Evolutionary conservation across 2,113 vertebrate genomes (phyloP).

Genomic region (Psephotus haematonotus): DNA sequence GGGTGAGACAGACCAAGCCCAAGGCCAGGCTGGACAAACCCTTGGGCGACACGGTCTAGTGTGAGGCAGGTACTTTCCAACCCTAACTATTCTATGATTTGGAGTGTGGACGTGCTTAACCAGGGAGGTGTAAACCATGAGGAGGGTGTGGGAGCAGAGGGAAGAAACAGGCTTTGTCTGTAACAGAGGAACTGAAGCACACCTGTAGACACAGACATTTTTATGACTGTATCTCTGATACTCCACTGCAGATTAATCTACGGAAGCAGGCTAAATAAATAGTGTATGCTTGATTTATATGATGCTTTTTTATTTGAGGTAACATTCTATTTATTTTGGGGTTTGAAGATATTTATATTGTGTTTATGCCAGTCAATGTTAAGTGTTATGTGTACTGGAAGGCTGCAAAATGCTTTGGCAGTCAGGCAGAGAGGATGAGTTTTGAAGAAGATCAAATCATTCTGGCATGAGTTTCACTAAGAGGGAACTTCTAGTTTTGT

Average conservation of each 20-base stretch:
- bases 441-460: neutral
- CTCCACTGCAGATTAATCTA: neutral
- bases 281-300: neutral
- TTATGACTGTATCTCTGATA: neutral
- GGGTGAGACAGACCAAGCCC: neutral
- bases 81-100: neutral
- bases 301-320: neutral
- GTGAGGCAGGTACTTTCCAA: neutral
- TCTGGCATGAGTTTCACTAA: neutral
- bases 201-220: neutral
- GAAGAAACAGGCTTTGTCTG: neutral
- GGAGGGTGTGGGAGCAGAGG: neutral
- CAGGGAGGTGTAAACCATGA: neutral
- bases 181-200: neutral
- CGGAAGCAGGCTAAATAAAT: neutral
- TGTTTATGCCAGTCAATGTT: neutral
- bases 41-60: neutral
- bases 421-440: neutral
- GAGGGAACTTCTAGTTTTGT: neutral
- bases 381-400: neutral
- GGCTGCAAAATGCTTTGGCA: neutral
- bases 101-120: fast-evolving
- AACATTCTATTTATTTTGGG: neutral
- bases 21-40: neutral
- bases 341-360: neutral